These are phyloP conservation scores for Caranx ignobilis DNA, from an alignment of 2,113 vertebrate genomes.

Conservation along the genomic window DNA sequence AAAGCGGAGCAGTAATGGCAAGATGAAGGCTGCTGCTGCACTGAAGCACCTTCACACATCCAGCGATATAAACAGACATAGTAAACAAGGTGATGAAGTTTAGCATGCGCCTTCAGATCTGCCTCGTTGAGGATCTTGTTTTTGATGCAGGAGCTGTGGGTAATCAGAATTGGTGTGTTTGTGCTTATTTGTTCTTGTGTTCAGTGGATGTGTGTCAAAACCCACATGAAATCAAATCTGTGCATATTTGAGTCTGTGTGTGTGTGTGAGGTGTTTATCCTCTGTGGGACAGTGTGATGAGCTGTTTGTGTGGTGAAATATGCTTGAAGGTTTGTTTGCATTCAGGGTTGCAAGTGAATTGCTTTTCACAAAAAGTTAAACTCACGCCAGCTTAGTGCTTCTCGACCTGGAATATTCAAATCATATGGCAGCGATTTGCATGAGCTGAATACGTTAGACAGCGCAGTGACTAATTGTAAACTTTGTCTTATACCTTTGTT, in stretches of 20 bases:
- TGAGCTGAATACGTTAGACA: slow-evolving; percentile 25
- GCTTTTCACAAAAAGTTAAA: slow-evolving; percentile 56
- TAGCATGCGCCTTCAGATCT: slow-evolving; percentile 42
- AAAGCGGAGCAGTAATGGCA: slow-evolving; percentile 83
- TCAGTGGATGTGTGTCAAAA: slow-evolving; percentile 25
- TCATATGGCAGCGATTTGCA: slow-evolving; percentile 40
- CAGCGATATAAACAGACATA: slow-evolving; percentile 43
- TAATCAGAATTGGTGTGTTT: slow-evolving; percentile 46
- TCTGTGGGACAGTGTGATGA: slow-evolving; percentile 34
- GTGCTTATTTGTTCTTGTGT: slow-evolving; percentile 40
- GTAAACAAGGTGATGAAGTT: slow-evolving; percentile 74
- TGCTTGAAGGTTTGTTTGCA: slow-evolving; percentile 64
- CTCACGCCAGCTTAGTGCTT: slow-evolving; percentile 5
- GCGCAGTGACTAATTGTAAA: slow-evolving; percentile 49
- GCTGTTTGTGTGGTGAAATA: slow-evolving; percentile 61
- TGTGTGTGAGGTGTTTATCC: slow-evolving; percentile 43
- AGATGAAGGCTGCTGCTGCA: slow-evolving; percentile 72
- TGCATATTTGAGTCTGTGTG: slow-evolving; percentile 6
- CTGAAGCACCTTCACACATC: slow-evolving; percentile 40
- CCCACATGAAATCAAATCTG: slow-evolving; percentile 29
- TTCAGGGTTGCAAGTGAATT: slow-evolving; percentile 44
- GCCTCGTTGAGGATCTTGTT: slow-evolving; percentile 25
- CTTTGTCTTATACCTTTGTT: slow-evolving; percentile 39
- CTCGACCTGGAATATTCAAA: slow-evolving; percentile 37
- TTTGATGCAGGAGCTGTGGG: slow-evolving; percentile 34